Evolutionary conservation across 2,113 vertebrate genomes (phyloP).

Genomic region (Osmerus eperlanus): DNA sequence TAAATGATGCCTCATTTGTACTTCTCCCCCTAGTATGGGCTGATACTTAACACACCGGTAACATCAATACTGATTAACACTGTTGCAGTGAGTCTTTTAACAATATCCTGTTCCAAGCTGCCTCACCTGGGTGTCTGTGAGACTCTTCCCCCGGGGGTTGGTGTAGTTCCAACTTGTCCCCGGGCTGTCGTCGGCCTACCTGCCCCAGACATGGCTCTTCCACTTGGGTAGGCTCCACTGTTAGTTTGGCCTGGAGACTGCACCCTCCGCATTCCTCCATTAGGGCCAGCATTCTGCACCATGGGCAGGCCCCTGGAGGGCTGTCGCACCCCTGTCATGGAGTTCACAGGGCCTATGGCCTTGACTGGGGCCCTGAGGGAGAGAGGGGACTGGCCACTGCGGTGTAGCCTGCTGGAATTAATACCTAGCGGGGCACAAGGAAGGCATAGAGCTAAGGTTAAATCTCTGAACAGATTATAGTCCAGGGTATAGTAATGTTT

Average conservation of each 20-base stretch:
- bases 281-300: neutral
- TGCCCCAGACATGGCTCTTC: slow-evolving; percentile 37
- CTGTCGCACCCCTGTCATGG: slow-evolving; percentile 70
- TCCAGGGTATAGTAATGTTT: neutral
- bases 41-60: too few relatives aligned
- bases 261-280: slow-evolving; percentile 59
- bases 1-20: neutral
- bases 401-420: slow-evolving; percentile 73
- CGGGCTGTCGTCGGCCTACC: slow-evolving; percentile 62
- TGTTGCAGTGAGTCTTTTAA: too few relatives aligned
- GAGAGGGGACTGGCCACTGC: slow-evolving; percentile 74
- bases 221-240: slow-evolving; percentile 52
- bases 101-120: neutral
- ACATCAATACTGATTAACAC: too few relatives aligned
- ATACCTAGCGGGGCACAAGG: slow-evolving; percentile 65
- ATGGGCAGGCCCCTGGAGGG: slow-evolving; percentile 49
- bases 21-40: too few relatives aligned
- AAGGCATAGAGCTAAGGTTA: neutral
- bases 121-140: slow-evolving; percentile 74
- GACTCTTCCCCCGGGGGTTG: slow-evolving; percentile 72
- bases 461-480: neutral
- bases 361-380: slow-evolving; percentile 74
- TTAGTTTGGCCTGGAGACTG: slow-evolving; percentile 67
- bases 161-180: slow-evolving; percentile 46
- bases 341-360: slow-evolving; percentile 64